Conservation (phyloP, 2,888 invertebrate species). For the Mayetiola destructor region DNA sequence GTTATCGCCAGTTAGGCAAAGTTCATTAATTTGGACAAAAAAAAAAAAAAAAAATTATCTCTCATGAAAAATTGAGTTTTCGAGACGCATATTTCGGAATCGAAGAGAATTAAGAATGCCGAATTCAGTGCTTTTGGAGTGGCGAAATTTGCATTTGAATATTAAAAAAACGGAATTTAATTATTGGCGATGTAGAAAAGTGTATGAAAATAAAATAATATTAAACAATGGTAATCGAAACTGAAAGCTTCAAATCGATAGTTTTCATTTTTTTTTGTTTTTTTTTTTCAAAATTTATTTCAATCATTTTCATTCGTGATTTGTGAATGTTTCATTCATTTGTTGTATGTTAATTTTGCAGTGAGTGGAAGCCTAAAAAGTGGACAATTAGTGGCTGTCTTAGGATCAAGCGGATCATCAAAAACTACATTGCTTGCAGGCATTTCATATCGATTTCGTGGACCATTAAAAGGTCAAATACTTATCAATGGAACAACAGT, state of each 20-base stretch:
- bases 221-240: slow-evolving; percentile 8
- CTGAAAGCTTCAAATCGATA: neutral
- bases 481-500: slow-evolving; percentile 53
- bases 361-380: slow-evolving; percentile 54
- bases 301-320: neutral
- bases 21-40: no score
- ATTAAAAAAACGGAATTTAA: neutral
- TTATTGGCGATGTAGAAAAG: slow-evolving; percentile 7
- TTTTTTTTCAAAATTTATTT: neutral
- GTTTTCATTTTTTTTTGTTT: neutral
- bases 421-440: slow-evolving; percentile 62
- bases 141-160: slow-evolving; percentile 13
- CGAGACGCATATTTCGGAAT: no score
- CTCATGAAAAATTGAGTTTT: no score
- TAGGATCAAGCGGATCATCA: slow-evolving; percentile 64
- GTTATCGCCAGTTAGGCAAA: no score
- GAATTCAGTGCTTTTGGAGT: no score
- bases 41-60: no score
- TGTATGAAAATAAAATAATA: neutral
- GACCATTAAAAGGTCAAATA: slow-evolving; percentile 50
- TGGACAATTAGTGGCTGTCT: slow-evolving; percentile 56
- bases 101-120: no score
- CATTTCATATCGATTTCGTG: slow-evolving; percentile 55
- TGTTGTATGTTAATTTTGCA: neutral
- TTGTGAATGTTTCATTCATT: no score